Percentiles rank a stretch among this genome's conserved stretches.
phyloP scores from a whole-genome alignment of 2,888 invertebrate species.

The Pimpla rufipes region DNA sequence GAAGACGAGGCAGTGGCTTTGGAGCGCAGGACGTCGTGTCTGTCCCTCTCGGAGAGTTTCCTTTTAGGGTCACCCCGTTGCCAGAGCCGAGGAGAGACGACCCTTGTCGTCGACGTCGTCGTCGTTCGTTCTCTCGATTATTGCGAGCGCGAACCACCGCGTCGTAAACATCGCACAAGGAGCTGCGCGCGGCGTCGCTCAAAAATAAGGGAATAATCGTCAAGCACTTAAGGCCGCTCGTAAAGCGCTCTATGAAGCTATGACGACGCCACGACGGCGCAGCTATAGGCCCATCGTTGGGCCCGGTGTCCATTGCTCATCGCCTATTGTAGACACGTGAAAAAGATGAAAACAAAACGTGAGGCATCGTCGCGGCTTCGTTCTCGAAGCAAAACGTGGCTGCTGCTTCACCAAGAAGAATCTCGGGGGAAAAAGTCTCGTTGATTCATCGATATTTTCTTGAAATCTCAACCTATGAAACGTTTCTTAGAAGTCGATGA shows the following conservation, averaged over 20 bases:
- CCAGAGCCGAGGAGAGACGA: background rate
- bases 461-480: no score
- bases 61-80: conserved; percentile 53
- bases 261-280: conserved; percentile 6
- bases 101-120: conserved; percentile 41
- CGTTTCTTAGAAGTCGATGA: no score
- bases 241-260: conserved; percentile 46
- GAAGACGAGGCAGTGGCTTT: conserved; percentile 27
- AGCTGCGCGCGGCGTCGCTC: conserved; percentile 36
- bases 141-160: conserved; percentile 46
- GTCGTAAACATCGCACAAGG: conserved; percentile 52
- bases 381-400: background rate
- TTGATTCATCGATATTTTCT: no score
- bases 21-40: conserved; percentile 26
- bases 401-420: conserved; percentile 6
- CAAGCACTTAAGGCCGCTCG: conserved; percentile 62
- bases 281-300: background rate
- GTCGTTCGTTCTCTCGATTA: conserved; percentile 42
- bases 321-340: conserved; percentile 47
- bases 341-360: no score
- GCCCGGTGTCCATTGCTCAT: no score
- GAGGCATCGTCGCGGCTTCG: conserved; percentile 11
- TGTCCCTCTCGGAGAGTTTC: conserved; percentile 44
- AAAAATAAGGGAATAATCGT: conserved; percentile 65
- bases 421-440: no score